Percentiles rank a stretch among this genome's conserved stretches.
These are phyloP conservation scores for Melanotaenia parkinsoni DNA, from an alignment of 2,797 vertebrate genomes.

Conservation along the genomic window DNA sequence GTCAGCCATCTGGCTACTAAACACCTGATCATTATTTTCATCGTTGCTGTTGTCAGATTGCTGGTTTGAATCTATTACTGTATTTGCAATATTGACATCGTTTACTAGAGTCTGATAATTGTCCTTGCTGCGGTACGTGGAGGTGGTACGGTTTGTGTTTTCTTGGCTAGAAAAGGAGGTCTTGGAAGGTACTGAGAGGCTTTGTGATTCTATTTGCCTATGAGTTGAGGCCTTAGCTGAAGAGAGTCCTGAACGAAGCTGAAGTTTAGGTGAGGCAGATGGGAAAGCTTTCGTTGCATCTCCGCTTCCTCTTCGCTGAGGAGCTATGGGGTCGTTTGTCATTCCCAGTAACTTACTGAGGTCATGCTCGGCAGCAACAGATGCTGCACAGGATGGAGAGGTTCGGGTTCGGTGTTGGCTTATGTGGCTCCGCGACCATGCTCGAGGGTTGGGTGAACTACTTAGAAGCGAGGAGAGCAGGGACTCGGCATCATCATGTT, in stretches of 20 bases:
- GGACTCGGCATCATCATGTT: conserved; percentile 62
- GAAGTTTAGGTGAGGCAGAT: conserved; percentile 3
- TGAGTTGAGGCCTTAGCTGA: not conserved
- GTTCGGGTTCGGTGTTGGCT: conserved; percentile 84
- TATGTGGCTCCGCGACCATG: conserved; percentile 64
- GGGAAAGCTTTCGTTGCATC: conserved; percentile 2
- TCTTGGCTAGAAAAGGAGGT: not conserved
- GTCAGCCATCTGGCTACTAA: not conserved
- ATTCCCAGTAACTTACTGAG: conserved; percentile 82
- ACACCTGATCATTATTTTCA: not conserved
- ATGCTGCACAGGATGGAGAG: conserved; percentile 39
- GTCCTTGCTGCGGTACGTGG: not conserved
- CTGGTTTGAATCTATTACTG: conserved; percentile 22
- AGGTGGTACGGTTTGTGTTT: not conserved
- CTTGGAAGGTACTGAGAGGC: not conserved
- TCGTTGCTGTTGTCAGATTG: conserved; percentile 40
- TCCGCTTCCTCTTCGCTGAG: conserved; percentile 5
- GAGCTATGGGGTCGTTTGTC: conserved; percentile 50
- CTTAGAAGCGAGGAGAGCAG: conserved; percentile 37
- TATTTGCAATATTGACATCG: too few relatives aligned
- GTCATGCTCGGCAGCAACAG: conserved; percentile 79
- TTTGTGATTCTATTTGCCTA: not conserved
- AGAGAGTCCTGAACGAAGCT: conserved; percentile 1
- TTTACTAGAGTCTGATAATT: not conserved
- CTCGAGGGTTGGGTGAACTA: conserved; percentile 71